A percentile compares a stretch with the other conserved stretches of the same genome.
phyloP scores from a whole-genome alignment of 30 jellyfish, hydroid and myxozoan species.

The Phacellophora camtschatica region DNA sequence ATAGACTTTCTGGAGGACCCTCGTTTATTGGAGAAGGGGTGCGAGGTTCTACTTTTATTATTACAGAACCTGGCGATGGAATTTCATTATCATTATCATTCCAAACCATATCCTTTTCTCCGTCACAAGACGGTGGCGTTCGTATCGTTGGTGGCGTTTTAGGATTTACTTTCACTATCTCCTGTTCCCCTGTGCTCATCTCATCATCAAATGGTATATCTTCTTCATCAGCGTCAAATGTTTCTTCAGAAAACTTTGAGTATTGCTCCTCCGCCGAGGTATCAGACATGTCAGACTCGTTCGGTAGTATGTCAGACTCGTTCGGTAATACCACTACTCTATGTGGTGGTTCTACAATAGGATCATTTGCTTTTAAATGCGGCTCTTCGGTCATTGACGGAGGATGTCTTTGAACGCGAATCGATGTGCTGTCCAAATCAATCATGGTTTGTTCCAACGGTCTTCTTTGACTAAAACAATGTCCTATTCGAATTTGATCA shows the following conservation, averaged over 20 bases:
- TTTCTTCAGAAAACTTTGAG: background rate
- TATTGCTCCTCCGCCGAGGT: constrained; percentile 29
- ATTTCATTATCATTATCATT: constrained; percentile 4
- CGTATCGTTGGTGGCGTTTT: constrained; percentile 55
- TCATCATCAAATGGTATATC: constrained; percentile 10
- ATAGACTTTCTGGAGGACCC: background rate
- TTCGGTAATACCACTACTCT: constrained; percentile 9
- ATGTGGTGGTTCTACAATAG: constrained; percentile 5
- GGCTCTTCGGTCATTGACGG: constrained; percentile 13
- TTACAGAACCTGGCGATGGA: constrained; percentile 55
- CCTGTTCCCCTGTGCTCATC: constrained; percentile 23
- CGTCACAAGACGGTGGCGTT: constrained; percentile 15
- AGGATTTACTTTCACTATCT: constrained; percentile 38
- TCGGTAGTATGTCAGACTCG: constrained; percentile 10
- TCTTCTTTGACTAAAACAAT: constrained; percentile 51
- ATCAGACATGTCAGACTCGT: constrained; percentile 23
- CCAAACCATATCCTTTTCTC: constrained; percentile 24
- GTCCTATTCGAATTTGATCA: constrained; percentile 51
- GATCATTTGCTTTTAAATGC: background rate
- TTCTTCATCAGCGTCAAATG: background rate
- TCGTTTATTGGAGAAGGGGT: constrained; percentile 60
- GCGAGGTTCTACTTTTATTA: constrained; percentile 62
- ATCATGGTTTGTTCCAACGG: constrained; percentile 40
- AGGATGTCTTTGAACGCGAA: constrained; percentile 29
- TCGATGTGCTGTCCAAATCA: constrained; percentile 58